Evolutionary conservation across 2,797 vertebrate species (phyloP), one percentile per base, ranked within the genome.

Genomic region (Poecilia picta): DNA sequence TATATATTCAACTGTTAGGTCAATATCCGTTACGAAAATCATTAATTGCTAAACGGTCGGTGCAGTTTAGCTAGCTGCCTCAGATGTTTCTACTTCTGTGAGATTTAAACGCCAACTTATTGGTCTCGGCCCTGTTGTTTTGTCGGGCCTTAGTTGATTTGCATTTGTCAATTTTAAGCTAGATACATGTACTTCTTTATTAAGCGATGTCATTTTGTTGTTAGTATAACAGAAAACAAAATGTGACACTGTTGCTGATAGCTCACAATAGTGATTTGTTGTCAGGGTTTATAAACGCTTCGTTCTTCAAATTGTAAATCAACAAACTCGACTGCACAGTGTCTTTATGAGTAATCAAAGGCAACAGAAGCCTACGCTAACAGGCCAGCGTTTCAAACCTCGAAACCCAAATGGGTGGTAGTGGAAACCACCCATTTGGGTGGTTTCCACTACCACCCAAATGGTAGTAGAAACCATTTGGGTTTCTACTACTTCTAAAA

Each of bases 131-230:
- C 18, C 43, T 46, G 39, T 12, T 68, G 7, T 15, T 41, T 49
- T 31, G 0, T 13, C 10, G 23, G 0, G 3, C 31, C 1, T 43
- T 3, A 8, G 1, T 36, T 0, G 41, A 11, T 1, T 2, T n/a
- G 0, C 10, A n/a, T 51, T 20, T 16, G 8, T 2, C 2, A 4
- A 15, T 46, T 20, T 55, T 55, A 25, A 28, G 68, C 25, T 46
- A 46, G 13, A 28, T 16, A 8, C 46, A 2, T 28, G 6, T 45
- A 28, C 41, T 43, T 43, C 18, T 43, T n/a, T 71, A 70, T n/a
- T 8, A 8, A 16, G 12, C 1, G 8, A 16, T 16, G 43, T 7
- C 45, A 6, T 68, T 1, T 36, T 64, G 2, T 45, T 43, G 13
- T 46, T 71, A 4, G 6, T 16, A 15, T 13, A 15, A 71, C 39